phyloP scores from a whole-genome alignment of 1,140 invertebrate species.

The Heliconius melpomene region DNA sequence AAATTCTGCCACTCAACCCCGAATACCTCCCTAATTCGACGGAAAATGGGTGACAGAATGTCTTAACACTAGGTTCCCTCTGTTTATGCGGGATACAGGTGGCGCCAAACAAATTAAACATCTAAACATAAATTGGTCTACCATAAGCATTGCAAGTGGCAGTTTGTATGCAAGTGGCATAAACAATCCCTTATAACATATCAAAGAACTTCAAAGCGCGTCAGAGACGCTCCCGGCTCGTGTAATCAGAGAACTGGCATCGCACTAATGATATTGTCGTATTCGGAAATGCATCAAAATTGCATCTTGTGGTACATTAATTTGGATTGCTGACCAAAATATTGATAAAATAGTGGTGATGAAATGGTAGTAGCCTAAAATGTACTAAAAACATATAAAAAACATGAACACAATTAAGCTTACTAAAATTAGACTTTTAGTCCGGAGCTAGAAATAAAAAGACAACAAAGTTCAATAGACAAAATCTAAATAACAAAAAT shows the following conservation, averaged over 20 bases:
- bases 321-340: neutral
- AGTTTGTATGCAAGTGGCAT: slow-evolving; percentile 19
- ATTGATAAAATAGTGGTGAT: neutral
- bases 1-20: no score
- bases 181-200: slow-evolving; percentile 25
- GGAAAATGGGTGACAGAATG: no score
- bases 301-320: neutral
- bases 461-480: no score
- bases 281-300: slow-evolving; percentile 15
- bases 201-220: slow-evolving; percentile 36
- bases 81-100: no score
- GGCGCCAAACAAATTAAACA: neutral
- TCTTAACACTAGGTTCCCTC: no score
- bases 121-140: neutral
- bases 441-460: no score
- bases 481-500: no score
- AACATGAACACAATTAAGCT: no score
- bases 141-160: neutral
- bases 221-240: slow-evolving; percentile 19
- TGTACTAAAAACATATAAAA: no score
- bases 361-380: no score
- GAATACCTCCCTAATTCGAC: no score
- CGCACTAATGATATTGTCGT: slow-evolving; percentile 33
- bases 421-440: no score
- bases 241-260: slow-evolving; percentile 31